Percentiles rank a stretch among this genome's conserved stretches.
Evolutionary conservation across 2,888 invertebrate species (phyloP).

Genomic region (Drosophila kuntzei): DNA sequence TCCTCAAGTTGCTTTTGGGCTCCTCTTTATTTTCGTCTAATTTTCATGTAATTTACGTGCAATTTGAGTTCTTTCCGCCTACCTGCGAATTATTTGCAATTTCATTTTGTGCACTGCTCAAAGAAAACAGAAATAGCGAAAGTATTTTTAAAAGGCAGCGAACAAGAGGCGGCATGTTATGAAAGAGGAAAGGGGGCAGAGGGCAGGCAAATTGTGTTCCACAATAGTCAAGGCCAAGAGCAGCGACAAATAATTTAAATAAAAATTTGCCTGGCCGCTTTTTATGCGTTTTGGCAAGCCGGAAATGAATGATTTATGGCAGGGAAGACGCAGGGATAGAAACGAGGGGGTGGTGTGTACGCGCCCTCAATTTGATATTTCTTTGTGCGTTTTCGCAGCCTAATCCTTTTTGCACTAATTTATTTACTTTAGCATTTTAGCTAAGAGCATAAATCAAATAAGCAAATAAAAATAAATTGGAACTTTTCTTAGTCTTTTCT

Average conservation of each 20-base stretch:
- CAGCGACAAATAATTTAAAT: constrained; percentile 63
- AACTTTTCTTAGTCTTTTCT: constrained; percentile 36
- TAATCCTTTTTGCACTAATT: constrained; percentile 73
- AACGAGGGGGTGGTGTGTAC: constrained; percentile 3
- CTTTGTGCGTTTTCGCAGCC: constrained; percentile 29
- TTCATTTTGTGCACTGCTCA: constrained; percentile 43
- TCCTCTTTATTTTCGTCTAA: constrained; percentile 24
- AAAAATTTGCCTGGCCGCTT: constrained; percentile 47
- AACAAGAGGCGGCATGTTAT: not conserved
- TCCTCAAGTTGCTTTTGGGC: constrained; percentile 4
- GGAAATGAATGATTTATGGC: constrained; percentile 73
- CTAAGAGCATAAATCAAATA: constrained; percentile 64
- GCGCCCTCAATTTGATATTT: constrained; percentile 18
- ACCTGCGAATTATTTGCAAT: constrained; percentile 60
- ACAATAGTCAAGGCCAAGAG: constrained; percentile 34
- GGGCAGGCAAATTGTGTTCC: not conserved
- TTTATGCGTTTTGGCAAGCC: constrained; percentile 42
- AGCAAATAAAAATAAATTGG: constrained; percentile 71
- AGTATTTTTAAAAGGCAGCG: constrained; percentile 33
- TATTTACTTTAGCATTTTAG: constrained; percentile 63
- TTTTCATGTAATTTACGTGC: constrained; percentile 69
- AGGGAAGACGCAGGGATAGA: not conserved
- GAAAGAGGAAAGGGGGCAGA: not conserved
- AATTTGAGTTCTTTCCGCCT: constrained; percentile 63
- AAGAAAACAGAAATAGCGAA: constrained; percentile 47